Percentiles rank a stretch among this genome's conserved stretches.
These are phyloP conservation scores for Imbricaverruca yamaguchii DNA, from an alignment of 2,888 invertebrate genomes.

Conservation along the genomic window DNA sequence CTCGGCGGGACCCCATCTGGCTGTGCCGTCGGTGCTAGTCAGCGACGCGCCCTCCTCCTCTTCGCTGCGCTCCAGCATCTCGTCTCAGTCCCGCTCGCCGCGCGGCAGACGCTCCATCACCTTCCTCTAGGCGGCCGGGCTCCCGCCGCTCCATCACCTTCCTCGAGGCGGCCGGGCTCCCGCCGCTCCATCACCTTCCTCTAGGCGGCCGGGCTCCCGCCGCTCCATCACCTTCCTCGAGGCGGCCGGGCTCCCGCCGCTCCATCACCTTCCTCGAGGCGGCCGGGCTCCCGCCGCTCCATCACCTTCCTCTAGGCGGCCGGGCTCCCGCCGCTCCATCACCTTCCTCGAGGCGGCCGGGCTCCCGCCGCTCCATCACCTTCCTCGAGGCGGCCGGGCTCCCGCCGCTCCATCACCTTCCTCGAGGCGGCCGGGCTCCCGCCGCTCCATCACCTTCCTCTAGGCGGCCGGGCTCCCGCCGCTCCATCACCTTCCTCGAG, in stretches of 20 bases:
- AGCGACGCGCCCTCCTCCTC: slow-evolving; percentile 1
- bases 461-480: neutral
- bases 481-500: neutral
- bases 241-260: no score
- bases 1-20: slow-evolving; percentile 7
- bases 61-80: slow-evolving; percentile 3
- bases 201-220: no score
- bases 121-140: neutral
- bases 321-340: neutral
- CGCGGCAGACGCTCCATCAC: neutral
- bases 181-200: no score
- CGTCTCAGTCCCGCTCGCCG: neutral
- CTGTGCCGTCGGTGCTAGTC: slow-evolving; percentile 12
- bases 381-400: no score
- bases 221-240: no score
- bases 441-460: slow-evolving; percentile 1
- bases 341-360: neutral
- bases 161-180: no score
- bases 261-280: no score
- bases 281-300: no score
- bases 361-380: neutral
- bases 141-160: neutral
- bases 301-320: no score
- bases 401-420: no score
- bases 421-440: no score